phyloP scores from a whole-genome alignment of 2,888 invertebrate species.

The Lottia scabra region DNA sequence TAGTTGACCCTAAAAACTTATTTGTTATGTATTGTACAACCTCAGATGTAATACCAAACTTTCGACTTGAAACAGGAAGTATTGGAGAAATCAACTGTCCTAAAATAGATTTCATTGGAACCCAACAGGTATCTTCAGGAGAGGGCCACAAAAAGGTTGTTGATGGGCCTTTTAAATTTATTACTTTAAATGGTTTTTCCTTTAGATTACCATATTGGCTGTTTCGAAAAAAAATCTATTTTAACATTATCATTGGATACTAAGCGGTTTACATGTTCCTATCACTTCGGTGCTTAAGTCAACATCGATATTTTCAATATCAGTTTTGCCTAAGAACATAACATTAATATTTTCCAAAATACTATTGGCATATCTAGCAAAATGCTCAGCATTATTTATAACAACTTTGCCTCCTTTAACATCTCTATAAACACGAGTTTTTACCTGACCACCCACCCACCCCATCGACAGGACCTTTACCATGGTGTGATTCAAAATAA shows the following conservation, averaged over 20 bases:
- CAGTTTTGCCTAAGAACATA: neutral
- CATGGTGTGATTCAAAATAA: slow-evolving; percentile 1
- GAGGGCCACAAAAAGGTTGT: neutral
- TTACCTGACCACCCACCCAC: neutral
- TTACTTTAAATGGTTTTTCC: neutral
- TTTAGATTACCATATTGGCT: neutral
- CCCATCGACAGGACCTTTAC: neutral
- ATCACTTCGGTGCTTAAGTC: neutral
- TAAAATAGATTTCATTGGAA: neutral
- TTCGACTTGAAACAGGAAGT: neutral
- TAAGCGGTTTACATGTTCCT: neutral
- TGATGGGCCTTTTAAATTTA: neutral
- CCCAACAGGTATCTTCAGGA: neutral
- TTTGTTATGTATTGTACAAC: neutral
- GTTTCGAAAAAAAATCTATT: neutral
- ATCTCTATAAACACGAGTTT: neutral
- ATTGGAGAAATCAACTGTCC: neutral
- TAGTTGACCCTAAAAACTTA: neutral
- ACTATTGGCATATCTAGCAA: neutral
- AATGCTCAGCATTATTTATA: neutral
- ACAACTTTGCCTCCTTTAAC: neutral
- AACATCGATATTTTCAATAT: neutral
- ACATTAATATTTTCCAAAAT: neutral
- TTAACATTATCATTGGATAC: neutral
- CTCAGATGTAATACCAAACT: neutral